Conservation (phyloP, 2,888 invertebrate genomes). For the Maniola hyperantus region DNA sequence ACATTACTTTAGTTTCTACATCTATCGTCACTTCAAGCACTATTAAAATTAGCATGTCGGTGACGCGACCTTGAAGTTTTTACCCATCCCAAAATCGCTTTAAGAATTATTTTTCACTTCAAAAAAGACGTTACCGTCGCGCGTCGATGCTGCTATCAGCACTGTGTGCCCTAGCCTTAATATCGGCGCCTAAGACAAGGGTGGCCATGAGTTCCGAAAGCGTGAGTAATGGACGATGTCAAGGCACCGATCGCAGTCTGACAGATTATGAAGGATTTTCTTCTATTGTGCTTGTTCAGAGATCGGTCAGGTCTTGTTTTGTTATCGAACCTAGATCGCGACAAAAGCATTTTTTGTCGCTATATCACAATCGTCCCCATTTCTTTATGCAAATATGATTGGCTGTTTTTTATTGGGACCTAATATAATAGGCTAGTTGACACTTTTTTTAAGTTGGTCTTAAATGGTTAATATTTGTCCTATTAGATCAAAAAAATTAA, state of each 20-base stretch:
- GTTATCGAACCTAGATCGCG: conserved; percentile 9
- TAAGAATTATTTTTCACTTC: too few relatives aligned
- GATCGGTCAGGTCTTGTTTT: conserved; percentile 6
- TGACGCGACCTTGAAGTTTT: too few relatives aligned
- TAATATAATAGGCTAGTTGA: too few relatives aligned
- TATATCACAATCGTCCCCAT: conserved; percentile 10
- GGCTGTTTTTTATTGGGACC: background rate
- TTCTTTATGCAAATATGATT: conserved; percentile 8
- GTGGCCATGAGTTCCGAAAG: conserved; percentile 68
- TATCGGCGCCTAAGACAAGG: conserved; percentile 38
- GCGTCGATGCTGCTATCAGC: too few relatives aligned
- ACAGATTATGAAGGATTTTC: conserved; percentile 33
- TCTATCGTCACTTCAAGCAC: too few relatives aligned
- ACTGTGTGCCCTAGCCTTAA: conserved; percentile 3
- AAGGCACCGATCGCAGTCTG: conserved; percentile 53
- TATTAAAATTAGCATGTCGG: too few relatives aligned
- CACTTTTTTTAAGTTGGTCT: too few relatives aligned
- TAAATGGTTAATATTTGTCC: too few relatives aligned
- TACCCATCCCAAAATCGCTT: too few relatives aligned
- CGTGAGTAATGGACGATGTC: conserved; percentile 61
- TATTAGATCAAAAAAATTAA: too few relatives aligned
- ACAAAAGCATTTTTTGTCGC: conserved; percentile 12
- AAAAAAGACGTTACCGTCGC: too few relatives aligned
- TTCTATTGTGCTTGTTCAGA: conserved; percentile 19
- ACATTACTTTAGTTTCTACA: too few relatives aligned